phyloP scores from a whole-genome alignment of 2,113 vertebrate species.

The Isurus oxyrinchus region DNA sequence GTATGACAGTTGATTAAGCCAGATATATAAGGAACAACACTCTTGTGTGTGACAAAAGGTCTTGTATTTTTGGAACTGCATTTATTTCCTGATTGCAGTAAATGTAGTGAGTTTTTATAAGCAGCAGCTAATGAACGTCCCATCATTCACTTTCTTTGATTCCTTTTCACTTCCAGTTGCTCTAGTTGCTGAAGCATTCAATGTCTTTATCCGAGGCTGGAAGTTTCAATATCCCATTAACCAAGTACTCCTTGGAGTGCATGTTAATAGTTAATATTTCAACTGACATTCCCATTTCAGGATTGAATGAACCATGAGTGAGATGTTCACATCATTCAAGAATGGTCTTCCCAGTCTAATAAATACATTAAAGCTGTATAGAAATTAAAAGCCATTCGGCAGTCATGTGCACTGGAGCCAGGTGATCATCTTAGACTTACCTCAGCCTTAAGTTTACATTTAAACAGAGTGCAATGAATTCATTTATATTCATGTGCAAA shows the following conservation, averaged over 20 bases:
- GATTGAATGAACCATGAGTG: background rate
- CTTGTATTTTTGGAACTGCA: background rate
- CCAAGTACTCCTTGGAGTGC: background rate
- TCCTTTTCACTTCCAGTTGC: background rate
- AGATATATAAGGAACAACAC: no score
- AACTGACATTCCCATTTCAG: background rate
- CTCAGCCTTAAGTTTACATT: background rate
- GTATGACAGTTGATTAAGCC: no score
- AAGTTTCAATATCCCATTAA: background rate
- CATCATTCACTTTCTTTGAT: background rate
- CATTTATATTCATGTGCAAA: background rate
- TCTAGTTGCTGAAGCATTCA: background rate
- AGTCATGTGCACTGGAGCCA: background rate
- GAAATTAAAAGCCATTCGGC: background rate
- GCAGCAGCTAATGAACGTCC: background rate
- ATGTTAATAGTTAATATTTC: background rate
- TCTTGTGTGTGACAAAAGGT: no score
- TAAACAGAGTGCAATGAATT: background rate
- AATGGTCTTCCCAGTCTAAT: background rate
- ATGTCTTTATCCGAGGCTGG: background rate
- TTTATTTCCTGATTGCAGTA: background rate
- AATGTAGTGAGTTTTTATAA: background rate
- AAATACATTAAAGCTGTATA: background rate
- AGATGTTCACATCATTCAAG: background rate
- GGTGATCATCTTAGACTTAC: background rate